Conservation (phyloP, 1,140 invertebrate species). For the Calosoma granatense region DNA sequence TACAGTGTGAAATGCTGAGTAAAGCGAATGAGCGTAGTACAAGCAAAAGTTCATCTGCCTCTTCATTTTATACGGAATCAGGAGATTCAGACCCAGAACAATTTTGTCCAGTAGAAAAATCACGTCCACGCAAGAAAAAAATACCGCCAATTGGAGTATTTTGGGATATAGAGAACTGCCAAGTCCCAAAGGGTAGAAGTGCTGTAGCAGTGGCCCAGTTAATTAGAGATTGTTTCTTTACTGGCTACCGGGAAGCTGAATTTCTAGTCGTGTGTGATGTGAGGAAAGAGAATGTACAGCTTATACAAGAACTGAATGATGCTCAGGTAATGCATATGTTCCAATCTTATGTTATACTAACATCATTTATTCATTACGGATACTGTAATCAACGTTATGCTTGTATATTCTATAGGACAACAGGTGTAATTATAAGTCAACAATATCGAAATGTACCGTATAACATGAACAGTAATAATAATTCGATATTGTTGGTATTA, state of each 20-base stretch:
- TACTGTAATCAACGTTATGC: background rate
- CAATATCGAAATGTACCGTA: no score
- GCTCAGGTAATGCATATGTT: constrained; percentile 55
- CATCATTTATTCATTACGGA: constrained; percentile 3
- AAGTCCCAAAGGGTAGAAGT: constrained; percentile 70
- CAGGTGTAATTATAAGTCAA: background rate
- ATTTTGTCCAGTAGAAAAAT: constrained; percentile 10
- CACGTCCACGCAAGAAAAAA: constrained; percentile 27
- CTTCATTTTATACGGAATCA: background rate
- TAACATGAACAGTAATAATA: no score
- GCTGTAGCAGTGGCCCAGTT: constrained; percentile 66
- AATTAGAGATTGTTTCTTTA: constrained; percentile 69
- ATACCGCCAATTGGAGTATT: constrained; percentile 75
- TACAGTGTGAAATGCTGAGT: background rate
- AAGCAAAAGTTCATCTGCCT: background rate
- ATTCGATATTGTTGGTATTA: no score
- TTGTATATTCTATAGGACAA: background rate
- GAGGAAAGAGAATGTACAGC: constrained; percentile 62
- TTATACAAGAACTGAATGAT: constrained; percentile 78
- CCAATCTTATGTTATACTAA: background rate
- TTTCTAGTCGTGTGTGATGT: constrained; percentile 78
- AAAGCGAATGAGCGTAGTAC: background rate
- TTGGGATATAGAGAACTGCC: constrained; percentile 90
- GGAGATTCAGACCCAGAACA: no score
- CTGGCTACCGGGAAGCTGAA: constrained; percentile 69